Evolutionary conservation across 2,888 invertebrate genomes (phyloP).

Genomic region (Limnephilus marmoratus): DNA sequence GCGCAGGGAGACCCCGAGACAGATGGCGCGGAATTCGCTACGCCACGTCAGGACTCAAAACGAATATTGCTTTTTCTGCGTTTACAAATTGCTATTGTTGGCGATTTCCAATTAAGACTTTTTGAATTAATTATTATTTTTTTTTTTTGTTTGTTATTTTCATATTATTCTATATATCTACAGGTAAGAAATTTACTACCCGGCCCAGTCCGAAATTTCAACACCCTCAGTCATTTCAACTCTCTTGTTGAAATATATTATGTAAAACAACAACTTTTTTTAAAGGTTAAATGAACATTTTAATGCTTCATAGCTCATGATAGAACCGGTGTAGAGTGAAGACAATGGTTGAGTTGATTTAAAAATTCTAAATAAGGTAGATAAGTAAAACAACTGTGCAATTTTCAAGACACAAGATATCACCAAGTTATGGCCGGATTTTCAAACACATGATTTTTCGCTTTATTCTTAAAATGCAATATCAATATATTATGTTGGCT

Average conservation of each 20-base stretch:
- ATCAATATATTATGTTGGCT: no score
- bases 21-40: conserved; percentile 60
- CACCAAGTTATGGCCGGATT: no score
- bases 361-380: no score
- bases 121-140: background rate
- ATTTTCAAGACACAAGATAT: no score
- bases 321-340: background rate
- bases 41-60: conserved; percentile 52
- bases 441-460: background rate
- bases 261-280: background rate
- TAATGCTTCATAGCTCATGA: background rate
- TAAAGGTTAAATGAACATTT: background rate
- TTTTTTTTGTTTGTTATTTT: background rate
- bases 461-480: background rate
- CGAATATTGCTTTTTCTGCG: conserved; percentile 30
- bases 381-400: no score
- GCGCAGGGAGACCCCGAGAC: conserved; percentile 42
- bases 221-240: no score
- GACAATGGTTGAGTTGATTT: no score
- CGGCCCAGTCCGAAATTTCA: background rate
- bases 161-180: background rate
- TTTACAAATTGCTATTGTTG: conserved; percentile 4
- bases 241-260: no score
- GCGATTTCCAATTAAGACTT: conserved; percentile 7
- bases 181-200: no score